Conservation (phyloP, 92 coral and sea anemone genomes). For the Nematostella vectensis region DNA sequence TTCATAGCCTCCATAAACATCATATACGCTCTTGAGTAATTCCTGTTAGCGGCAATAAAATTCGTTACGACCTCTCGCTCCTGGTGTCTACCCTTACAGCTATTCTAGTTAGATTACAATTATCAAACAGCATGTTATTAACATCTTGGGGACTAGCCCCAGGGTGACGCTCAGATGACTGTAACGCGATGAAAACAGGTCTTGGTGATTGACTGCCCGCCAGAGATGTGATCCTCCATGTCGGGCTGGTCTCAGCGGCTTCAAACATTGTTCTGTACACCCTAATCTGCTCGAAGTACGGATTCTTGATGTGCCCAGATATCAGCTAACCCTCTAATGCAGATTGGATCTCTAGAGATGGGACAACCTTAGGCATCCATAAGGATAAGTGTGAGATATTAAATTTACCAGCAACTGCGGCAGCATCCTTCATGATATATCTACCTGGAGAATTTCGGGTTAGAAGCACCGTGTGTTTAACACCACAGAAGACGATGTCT, state of each 20-base stretch:
- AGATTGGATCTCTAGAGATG: constrained; percentile 1
- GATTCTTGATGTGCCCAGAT: not conserved
- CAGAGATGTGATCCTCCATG: not conserved
- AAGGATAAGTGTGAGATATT: not conserved
- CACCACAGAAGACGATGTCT: constrained; percentile 6
- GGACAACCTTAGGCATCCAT: constrained; percentile 7
- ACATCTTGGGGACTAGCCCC: not conserved
- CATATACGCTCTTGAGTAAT: constrained; percentile 1
- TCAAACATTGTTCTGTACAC: constrained; percentile 13
- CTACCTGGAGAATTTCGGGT: not conserved
- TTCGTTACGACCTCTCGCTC: constrained; percentile 5
- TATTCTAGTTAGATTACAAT: constrained; percentile 1
- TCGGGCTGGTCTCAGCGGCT: constrained; percentile 5
- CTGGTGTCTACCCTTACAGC: not conserved
- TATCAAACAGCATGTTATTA: constrained; percentile 7
- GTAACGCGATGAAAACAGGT: constrained; percentile 5
- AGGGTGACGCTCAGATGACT: constrained; percentile 2
- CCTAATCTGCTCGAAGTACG: constrained; percentile 3
- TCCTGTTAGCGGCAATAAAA: constrained; percentile 5
- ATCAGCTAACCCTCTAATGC: constrained; percentile 6
- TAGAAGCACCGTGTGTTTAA: not conserved
- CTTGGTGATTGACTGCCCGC: constrained; percentile 2
- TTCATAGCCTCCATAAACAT: constrained; percentile 10
- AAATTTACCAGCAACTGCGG: constrained; percentile 4
- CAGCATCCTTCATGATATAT: constrained; percentile 5